These are phyloP conservation scores for Siphamia tubifer DNA, from an alignment of 2,113 vertebrate genomes.

Conservation along the genomic window DNA sequence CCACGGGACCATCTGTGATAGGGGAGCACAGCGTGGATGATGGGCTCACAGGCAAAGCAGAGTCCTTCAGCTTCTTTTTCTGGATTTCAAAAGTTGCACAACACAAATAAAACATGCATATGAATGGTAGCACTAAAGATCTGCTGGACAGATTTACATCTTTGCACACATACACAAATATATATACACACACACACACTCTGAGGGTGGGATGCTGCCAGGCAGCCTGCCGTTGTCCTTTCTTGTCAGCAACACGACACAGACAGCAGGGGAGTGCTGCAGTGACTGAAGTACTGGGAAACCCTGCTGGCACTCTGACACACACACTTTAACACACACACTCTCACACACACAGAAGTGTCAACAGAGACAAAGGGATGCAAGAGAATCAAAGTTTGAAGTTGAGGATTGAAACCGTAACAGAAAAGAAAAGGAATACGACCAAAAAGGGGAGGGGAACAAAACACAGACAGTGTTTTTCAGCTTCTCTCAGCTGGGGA, in stretches of 20 bases:
- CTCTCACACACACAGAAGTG: constrained; percentile 17
- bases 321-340: constrained; percentile 24
- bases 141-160: constrained; percentile 18
- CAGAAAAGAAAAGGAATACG: not conserved
- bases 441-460: not conserved
- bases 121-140: not conserved
- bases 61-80: constrained; percentile 91
- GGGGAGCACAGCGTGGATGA: constrained; percentile 79
- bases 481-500: not conserved
- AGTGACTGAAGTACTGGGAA: constrained; percentile 66
- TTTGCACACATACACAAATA: not conserved
- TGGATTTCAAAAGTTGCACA: constrained; percentile 64
- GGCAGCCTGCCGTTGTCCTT: constrained; percentile 65
- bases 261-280: constrained; percentile 69
- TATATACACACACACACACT: constrained; percentile 7
- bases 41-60: constrained; percentile 77
- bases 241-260: constrained; percentile 69
- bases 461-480: not conserved
- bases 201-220: constrained; percentile 47
- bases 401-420: not conserved
- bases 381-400: constrained; percentile 10
- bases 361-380: constrained; percentile 16
- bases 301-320: constrained; percentile 58
- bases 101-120: constrained; percentile 5
- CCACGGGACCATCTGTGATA: constrained; percentile 75